Evolutionary conservation across 1,140 invertebrate genomes (phyloP).

Genomic region (Drosophila sucinea): DNA sequence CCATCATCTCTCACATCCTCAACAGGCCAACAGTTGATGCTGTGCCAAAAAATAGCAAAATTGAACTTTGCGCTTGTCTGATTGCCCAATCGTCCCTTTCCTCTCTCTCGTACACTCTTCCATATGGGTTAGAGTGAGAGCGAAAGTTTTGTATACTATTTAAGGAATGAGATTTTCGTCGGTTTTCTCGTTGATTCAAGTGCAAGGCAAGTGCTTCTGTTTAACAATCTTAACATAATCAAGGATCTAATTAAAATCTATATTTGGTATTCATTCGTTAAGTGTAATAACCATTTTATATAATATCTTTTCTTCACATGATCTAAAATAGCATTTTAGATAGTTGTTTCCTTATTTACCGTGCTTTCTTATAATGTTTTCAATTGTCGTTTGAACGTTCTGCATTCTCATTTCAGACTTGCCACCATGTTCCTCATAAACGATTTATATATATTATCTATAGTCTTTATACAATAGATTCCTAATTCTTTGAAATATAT

Average conservation of each 20-base stretch:
- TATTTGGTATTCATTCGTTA: too few relatives aligned
- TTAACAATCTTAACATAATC: not conserved
- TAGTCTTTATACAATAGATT: too few relatives aligned
- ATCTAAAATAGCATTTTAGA: too few relatives aligned
- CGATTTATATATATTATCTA: too few relatives aligned
- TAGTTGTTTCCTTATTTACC: too few relatives aligned
- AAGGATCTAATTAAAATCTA: not conserved
- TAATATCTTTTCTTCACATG: too few relatives aligned
- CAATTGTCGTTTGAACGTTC: too few relatives aligned
- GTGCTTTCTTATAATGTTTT: too few relatives aligned
- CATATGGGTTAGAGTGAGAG: conserved; percentile 45
- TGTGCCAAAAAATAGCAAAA: conserved; percentile 68
- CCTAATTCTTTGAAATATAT: too few relatives aligned
- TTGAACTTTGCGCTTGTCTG: conserved; percentile 73
- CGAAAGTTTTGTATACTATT: conserved; percentile 62
- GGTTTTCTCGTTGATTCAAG: conserved; percentile 14
- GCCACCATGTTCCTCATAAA: too few relatives aligned
- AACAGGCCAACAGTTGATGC: conserved; percentile 68
- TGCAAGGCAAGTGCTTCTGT: conserved; percentile 3
- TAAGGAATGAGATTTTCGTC: conserved; percentile 36
- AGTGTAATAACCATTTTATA: too few relatives aligned
- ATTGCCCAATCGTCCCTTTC: conserved; percentile 44
- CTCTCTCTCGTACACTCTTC: not conserved
- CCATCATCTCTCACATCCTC: conserved; percentile 31
- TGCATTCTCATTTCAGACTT: too few relatives aligned